Base-by-base conservation (phyloP, 2,797 vertebrate genomes). In the Pseudochaenichthys georgianus region DNA sequence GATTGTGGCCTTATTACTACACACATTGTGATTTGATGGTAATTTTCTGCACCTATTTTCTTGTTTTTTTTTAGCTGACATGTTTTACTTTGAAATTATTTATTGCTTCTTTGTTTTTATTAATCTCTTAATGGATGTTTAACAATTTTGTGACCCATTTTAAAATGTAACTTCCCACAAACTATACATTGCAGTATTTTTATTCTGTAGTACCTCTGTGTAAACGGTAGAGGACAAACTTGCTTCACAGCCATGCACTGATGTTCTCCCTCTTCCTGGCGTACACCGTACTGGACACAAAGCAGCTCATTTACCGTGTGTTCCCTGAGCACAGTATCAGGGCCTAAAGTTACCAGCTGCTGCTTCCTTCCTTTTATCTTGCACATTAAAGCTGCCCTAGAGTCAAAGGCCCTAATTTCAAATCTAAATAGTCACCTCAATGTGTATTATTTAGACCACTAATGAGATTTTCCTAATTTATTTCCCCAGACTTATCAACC, bases 171-270 rank as follows among this genome's bases (percentile, higher is more conserved):
- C 53, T 6, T 58, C 3, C 61, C 16, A 52, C n/a, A 70, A 41
- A n/a, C 5, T 16, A 0, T 45, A 48, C 8, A 6, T 1, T 10
- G 6, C 19, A 12, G 16, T 17, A 1, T 58, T 17, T 69, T n/a
- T 8, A 10, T 58, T 66, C n/a, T 91, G 93, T 78, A 94, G 83
- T 93, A 88, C 84, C 85, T 21, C 58, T 9, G 17, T 64, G 55
- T 74, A 66, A 83, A 87, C 94, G 93, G 86, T 79, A 94, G 94
- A 91, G 92, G 94, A 93, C 93, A 94, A 91, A 87, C 88, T 92
- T 91, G 90, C 75, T 62, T 81, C 86, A 80, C 80, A 53, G 57
- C 54, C 54, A 13, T 61, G n/a, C n/a, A 12, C 43, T 64, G 77
- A 12, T 9, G 9, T 50, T 28, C 61, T 63, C 55, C 67, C 48